Base-by-base conservation (phyloP, 2,888 invertebrate species). In the Amitus sp. region DNA sequence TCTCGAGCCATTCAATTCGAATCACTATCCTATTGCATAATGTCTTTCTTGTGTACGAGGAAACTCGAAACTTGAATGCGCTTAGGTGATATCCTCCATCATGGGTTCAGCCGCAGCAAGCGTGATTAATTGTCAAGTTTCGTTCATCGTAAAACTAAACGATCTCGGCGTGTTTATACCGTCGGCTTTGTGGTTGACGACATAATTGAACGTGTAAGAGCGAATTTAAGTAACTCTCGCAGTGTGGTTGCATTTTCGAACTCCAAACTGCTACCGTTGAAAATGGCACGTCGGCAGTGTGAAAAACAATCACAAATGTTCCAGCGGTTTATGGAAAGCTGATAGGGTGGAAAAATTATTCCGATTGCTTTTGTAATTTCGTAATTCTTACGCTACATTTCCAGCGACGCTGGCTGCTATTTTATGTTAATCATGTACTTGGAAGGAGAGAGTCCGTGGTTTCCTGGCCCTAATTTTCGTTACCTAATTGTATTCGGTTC, bases 81-180 rank as follows among this genome's bases (percentile, higher is more conserved):
- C 51, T 55, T 52, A 59, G 60, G 54, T 48, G 45, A 47, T 54
- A 51, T 56, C 46, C 52, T 62, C 53, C 53, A 62, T 62, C 53
- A 57, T 40, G 27, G 39, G 47, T 58, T 54, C 56, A 55, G 52
- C 55, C 56, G 30, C 45, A 37, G 15, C 43, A 42, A 27, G 56
- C 56, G 62, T 62, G 62, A 62, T 62, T 62, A 57, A 62, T 62
- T 53, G 53, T 53, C 33, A 53, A 48, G 52, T 62, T 53, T 49
- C 42, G 48, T 33, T 23, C 52, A 46, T 33, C 28, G 56, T 61
- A 61, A 61, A 55, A 61, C 51, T 42, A 45, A 61, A 51, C 55
- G 42, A 50, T 49, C 49, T 61, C 47, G 51, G 47, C 51, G 52
- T 56, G 62, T 49, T 57, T 46, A 56, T 55, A 48, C 47, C 23